These are phyloP conservation scores for Saccopteryx leptura DNA, from an alignment of 2,113 vertebrate genomes.

Conservation along the genomic window DNA sequence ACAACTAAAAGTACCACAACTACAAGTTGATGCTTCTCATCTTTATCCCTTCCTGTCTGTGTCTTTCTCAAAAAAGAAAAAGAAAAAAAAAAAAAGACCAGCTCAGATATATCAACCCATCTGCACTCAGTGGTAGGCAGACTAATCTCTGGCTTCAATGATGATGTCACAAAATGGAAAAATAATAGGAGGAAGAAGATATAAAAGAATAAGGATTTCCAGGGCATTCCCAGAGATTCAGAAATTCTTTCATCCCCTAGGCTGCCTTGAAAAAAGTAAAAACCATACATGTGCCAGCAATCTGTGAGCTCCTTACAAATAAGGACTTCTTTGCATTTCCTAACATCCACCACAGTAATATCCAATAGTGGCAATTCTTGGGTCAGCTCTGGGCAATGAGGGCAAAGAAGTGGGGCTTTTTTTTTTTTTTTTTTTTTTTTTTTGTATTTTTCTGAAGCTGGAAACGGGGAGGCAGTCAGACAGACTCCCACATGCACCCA, in stretches of 20 bases:
- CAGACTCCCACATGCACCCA: too few relatives aligned
- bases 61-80: too few relatives aligned
- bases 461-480: too few relatives aligned
- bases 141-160: slow-evolving; percentile 23
- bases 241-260: slow-evolving; percentile 52
- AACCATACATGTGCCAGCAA: slow-evolving; percentile 35
- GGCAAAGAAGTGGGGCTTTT: not conserved
- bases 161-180: slow-evolving; percentile 41
- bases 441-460: too few relatives aligned
- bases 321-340: slow-evolving; percentile 13
- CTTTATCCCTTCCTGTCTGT: too few relatives aligned
- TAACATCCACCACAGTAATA: slow-evolving; percentile 5
- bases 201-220: slow-evolving; percentile 12
- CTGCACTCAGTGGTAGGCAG: not conserved
- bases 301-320: slow-evolving; percentile 14
- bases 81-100: not conserved
- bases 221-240: slow-evolving; percentile 25
- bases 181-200: slow-evolving; percentile 33
- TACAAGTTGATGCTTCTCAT: too few relatives aligned
- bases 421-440: too few relatives aligned
- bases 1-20: too few relatives aligned
- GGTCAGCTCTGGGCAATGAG: not conserved
- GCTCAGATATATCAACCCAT: slow-evolving; percentile 32
- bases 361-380: slow-evolving; percentile 1
- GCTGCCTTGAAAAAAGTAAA: not conserved